A percentile compares a stretch with the other conserved stretches of the same genome.
These are phyloP conservation scores for Automeris io DNA, from an alignment of 2,888 invertebrate genomes.

Conservation along the genomic window DNA sequence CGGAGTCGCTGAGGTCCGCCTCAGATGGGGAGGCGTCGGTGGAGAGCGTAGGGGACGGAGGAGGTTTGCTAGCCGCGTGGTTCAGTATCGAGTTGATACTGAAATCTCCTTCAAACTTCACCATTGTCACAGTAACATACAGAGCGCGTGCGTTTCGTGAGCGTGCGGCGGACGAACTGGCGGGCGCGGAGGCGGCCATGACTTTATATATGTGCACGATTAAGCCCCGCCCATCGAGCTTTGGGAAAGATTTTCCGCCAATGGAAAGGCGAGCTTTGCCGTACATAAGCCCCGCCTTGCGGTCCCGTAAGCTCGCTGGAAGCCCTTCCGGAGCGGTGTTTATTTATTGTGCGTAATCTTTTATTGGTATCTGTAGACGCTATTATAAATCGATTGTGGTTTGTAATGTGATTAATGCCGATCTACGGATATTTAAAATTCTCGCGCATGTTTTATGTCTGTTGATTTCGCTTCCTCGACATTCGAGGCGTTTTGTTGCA, in stretches of 20 bases:
- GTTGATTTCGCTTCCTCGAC: background rate
- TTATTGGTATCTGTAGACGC: slow-evolving; percentile 36
- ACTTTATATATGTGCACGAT: slow-evolving; percentile 44
- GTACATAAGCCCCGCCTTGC: slow-evolving; percentile 55
- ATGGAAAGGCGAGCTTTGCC: slow-evolving; percentile 51
- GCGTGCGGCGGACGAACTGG: slow-evolving; percentile 61
- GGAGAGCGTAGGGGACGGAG: slow-evolving; percentile 60
- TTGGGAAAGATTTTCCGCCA: slow-evolving; percentile 33
- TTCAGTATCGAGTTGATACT: slow-evolving; percentile 87
- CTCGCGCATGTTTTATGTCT: slow-evolving; percentile 15
- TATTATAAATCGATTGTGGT: slow-evolving; percentile 43
- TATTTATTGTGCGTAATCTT: slow-evolving; percentile 36
- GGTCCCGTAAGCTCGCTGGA: slow-evolving; percentile 29
- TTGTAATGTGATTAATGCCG: slow-evolving; percentile 30
- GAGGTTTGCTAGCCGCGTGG: slow-evolving; percentile 59
- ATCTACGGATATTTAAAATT: slow-evolving; percentile 25
- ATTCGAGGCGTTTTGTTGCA: too few species aligned
- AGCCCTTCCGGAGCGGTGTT: slow-evolving; percentile 22
- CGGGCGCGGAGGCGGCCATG: slow-evolving; percentile 61
- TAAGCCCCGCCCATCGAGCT: slow-evolving; percentile 46
- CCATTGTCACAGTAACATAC: slow-evolving; percentile 50
- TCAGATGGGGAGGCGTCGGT: slow-evolving; percentile 55
- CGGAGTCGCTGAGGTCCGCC: slow-evolving; percentile 78
- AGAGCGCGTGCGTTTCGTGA: slow-evolving; percentile 48
- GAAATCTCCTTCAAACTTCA: slow-evolving; percentile 83